Percentiles rank a stretch among this genome's conserved stretches.
Evolutionary conservation across 2,888 invertebrate genomes (phyloP).

Genomic region (Drosophila melanosoma): DNA sequence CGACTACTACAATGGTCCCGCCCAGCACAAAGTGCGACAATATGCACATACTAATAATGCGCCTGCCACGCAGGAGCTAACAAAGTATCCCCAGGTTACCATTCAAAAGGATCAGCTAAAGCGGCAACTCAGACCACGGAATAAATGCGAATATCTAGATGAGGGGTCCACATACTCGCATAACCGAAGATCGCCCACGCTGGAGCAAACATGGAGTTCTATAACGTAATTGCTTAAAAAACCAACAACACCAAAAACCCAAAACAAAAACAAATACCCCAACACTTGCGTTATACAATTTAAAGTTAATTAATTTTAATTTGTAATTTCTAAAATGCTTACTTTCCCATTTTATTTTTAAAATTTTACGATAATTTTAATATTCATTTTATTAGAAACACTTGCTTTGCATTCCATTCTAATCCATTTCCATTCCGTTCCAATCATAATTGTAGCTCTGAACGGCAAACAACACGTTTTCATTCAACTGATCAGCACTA

Average conservation of each 20-base stretch:
- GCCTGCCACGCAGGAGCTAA: conserved; percentile 31
- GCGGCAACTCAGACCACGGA: conserved; percentile 46
- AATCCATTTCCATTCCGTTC: background rate
- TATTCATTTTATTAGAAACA: background rate
- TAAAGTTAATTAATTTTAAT: conserved; percentile 2
- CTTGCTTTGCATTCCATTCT: background rate
- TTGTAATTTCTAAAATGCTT: background rate
- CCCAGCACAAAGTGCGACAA: conserved; percentile 38
- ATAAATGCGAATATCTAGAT: conserved; percentile 50
- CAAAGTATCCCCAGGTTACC: conserved; percentile 22
- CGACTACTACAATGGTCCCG: conserved; percentile 46
- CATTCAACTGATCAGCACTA: conserved; percentile 73
- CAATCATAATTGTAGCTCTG: conserved; percentile 42
- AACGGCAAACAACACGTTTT: conserved; percentile 35
- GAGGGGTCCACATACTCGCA: conserved; percentile 39
- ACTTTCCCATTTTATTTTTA: background rate
- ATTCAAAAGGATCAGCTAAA: conserved; percentile 54
- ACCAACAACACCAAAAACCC: conserved; percentile 9
- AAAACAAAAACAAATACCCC: conserved; percentile 3
- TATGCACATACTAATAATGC: conserved; percentile 29
- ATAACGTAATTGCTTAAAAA: conserved; percentile 59
- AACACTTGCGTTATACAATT: conserved; percentile 24
- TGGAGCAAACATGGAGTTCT: conserved; percentile 63
- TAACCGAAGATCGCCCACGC: conserved; percentile 30
- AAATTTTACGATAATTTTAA: background rate